A percentile compares a stretch with the other conserved stretches of the same genome.
phyloP scores from a whole-genome alignment of 2,888 invertebrate species.

The Mimumesa dahlbomi region DNA sequence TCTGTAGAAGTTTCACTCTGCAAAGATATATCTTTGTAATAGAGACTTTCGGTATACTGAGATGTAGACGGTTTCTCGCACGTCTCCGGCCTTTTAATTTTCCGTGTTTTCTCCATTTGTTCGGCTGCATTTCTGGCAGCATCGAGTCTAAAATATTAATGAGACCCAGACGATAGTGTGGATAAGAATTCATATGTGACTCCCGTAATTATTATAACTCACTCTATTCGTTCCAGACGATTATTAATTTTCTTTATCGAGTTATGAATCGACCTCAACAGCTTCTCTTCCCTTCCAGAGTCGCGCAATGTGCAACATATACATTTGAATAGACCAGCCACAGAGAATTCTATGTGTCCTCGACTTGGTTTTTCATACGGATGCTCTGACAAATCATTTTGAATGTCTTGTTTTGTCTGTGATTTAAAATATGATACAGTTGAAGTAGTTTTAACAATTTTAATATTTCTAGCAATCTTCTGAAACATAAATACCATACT shows the following conservation, averaged over 20 bases:
- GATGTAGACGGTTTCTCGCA: not conserved
- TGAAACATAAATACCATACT: constrained; percentile 52
- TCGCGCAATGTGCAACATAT: constrained; percentile 81
- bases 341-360: constrained; percentile 82
- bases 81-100: not conserved
- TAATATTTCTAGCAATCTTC: no score
- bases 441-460: not conserved
- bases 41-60: not conserved
- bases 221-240: constrained; percentile 80
- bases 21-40: constrained; percentile 34
- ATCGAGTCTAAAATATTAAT: no score
- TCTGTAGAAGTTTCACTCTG: constrained; percentile 37
- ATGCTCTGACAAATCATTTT: not conserved
- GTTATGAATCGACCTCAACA: constrained; percentile 79
- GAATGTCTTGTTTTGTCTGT: not conserved
- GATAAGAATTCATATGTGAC: no score
- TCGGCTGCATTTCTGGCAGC: no score
- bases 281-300: constrained; percentile 79
- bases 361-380: not conserved
- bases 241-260: constrained; percentile 79
- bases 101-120: not conserved
- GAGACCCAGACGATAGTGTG: no score
- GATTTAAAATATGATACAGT: not conserved
- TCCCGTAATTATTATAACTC: no score
- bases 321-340: constrained; percentile 82